Percentiles rank a stretch among this genome's conserved stretches.
phyloP scores from a whole-genome alignment of 2,113 vertebrate species.

The Mugil cephalus region DNA sequence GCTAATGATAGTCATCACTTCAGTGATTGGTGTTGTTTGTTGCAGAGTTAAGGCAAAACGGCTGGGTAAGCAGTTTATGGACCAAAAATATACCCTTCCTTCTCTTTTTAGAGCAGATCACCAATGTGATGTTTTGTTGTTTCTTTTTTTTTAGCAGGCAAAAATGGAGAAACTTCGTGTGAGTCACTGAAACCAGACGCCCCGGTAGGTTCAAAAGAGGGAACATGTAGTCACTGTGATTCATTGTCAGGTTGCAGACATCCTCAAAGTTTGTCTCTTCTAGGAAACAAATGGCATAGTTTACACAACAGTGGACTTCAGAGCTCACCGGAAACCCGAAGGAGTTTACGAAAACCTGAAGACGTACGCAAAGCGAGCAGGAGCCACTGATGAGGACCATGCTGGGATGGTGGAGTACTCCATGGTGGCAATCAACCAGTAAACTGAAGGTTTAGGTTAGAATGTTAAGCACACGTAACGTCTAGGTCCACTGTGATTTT shows the following conservation, averaged over 20 bases:
- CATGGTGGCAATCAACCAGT: conserved; percentile 60
- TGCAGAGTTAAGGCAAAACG: conserved; percentile 61
- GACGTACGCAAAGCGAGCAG: conserved; percentile 13
- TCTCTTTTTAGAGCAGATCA: not conserved
- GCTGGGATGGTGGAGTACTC: conserved; percentile 79
- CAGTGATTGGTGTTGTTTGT: conserved; percentile 46
- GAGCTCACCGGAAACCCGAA: conserved; percentile 42
- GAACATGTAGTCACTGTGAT: conserved; percentile 61
- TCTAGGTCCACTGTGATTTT: not conserved
- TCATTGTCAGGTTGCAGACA: conserved; percentile 59
- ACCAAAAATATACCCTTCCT: not conserved
- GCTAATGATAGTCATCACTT: conserved; percentile 56
- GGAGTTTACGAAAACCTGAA: conserved; percentile 74
- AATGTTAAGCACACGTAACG: not conserved
- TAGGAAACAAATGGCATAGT: conserved; percentile 69
- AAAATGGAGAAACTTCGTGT: conserved; percentile 48
- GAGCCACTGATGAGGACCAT: conserved; percentile 2
- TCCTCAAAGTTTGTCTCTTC: conserved; percentile 9
- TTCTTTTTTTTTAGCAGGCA: conserved; percentile 53
- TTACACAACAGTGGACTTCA: conserved; percentile 82
- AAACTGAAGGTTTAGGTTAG: conserved; percentile 11
- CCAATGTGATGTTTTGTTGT: conserved; percentile 11
- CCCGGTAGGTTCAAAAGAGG: conserved; percentile 65
- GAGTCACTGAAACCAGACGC: conserved; percentile 61
- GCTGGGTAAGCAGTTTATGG: conserved; percentile 40